Evolutionary conservation across 1,140 invertebrate species (phyloP).

Genomic region (Brachionus angularis): DNA sequence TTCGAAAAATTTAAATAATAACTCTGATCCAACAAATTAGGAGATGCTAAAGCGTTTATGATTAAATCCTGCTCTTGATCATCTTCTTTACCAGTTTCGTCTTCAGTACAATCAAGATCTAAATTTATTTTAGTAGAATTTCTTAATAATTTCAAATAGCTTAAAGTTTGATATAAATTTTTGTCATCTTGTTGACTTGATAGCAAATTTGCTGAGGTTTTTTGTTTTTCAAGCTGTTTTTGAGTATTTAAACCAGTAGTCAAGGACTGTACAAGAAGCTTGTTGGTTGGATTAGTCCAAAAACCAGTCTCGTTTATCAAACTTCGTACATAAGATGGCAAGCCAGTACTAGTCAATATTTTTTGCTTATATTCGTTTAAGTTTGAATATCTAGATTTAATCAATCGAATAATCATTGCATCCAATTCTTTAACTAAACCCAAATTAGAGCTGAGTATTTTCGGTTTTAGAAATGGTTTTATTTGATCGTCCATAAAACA

Average conservation of each 20-base stretch:
- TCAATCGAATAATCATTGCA: constrained; percentile 8
- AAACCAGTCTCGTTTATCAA: neutral
- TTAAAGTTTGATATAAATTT: constrained; percentile 24
- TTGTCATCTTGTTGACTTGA: constrained; percentile 12
- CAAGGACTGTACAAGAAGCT: neutral
- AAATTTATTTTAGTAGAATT: constrained; percentile 5
- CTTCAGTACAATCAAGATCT: constrained; percentile 24
- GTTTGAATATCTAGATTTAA: constrained; percentile 23
- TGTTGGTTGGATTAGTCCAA: constrained; percentile 18
- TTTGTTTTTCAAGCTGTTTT: neutral
- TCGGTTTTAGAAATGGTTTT: constrained; percentile 2
- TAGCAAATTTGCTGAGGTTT: neutral
- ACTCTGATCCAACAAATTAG: neutral
- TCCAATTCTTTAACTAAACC: constrained; percentile 17
- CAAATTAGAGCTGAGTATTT: constrained; percentile 9
- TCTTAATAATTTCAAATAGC: constrained; percentile 27
- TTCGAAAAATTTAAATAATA: neutral
- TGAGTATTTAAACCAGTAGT: constrained; percentile 4
- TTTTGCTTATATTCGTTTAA: constrained; percentile 32
- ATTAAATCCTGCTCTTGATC: neutral
- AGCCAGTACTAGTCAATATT: constrained; percentile 8
- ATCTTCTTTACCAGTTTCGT: constrained; percentile 7
- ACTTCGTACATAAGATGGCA: constrained; percentile 39
- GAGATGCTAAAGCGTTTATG: neutral
- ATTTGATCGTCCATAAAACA: constrained; percentile 35